Percentiles rank a stretch among this genome's conserved stretches.
Evolutionary conservation across 2,888 invertebrate genomes (phyloP).

Genomic region (Phanerotoma sp.): DNA sequence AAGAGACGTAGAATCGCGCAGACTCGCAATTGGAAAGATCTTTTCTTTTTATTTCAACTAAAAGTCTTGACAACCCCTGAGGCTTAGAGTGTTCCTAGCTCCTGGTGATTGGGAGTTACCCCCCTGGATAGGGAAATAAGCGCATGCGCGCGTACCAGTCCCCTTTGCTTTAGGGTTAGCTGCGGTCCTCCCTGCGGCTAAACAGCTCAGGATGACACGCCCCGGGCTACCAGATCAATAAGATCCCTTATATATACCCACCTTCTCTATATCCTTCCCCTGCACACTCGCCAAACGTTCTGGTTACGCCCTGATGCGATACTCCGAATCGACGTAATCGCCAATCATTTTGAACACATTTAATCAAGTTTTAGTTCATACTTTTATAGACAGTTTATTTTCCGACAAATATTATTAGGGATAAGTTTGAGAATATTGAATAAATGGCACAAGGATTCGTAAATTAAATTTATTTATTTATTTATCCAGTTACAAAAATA

Average conservation of each 20-base stretch:
- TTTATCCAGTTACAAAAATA: too few relatives aligned
- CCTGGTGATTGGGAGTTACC: slow-evolving; percentile 57
- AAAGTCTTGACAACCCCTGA: slow-evolving; percentile 42
- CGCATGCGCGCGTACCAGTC: slow-evolving; percentile 49
- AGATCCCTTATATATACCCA: slow-evolving; percentile 53
- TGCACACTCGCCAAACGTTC: slow-evolving; percentile 41
- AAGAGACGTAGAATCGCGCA: background rate
- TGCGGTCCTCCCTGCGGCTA: slow-evolving; percentile 58
- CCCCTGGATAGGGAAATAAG: slow-evolving; percentile 49
- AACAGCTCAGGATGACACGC: slow-evolving; percentile 58
- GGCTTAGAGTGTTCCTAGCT: slow-evolving; percentile 51
- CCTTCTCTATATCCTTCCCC: slow-evolving; percentile 22
- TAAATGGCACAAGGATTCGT: too few relatives aligned
- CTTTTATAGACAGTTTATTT: too few relatives aligned
- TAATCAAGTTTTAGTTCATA: background rate
- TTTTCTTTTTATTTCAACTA: slow-evolving; percentile 27
- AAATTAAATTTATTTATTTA: too few relatives aligned
- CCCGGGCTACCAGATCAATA: slow-evolving; percentile 59
- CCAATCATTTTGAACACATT: background rate
- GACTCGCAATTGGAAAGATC: slow-evolving; percentile 1
- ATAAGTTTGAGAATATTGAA: too few relatives aligned
- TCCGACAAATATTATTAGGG: too few relatives aligned
- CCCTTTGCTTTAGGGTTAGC: slow-evolving; percentile 56
- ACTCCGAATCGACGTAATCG: slow-evolving; percentile 19
- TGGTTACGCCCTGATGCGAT: slow-evolving; percentile 51